Conservation (phyloP, 2,797 vertebrate genomes). For the Sebastiscus tertius region DNA sequence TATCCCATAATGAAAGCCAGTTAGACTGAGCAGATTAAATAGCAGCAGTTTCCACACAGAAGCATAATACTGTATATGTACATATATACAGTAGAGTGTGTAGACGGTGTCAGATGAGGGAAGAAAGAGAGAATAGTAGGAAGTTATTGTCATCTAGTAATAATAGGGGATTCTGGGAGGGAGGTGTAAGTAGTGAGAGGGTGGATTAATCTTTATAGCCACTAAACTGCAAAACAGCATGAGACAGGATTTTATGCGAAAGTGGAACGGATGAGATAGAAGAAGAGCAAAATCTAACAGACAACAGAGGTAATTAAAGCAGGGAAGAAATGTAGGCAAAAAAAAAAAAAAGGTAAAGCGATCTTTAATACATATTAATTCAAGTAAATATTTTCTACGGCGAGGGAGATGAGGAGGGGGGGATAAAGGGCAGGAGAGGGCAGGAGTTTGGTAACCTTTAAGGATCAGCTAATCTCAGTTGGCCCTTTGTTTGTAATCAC, state of each 20-base stretch:
- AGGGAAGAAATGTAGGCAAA: neutral
- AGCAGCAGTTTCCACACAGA: neutral
- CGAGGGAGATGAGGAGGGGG: neutral
- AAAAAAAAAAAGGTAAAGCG: neutral
- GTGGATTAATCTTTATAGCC: conserved; percentile 23
- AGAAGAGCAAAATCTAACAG: neutral
- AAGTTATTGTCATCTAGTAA: neutral
- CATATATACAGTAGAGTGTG: too few species aligned
- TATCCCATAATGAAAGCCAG: conserved; percentile 30
- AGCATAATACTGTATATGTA: neutral
- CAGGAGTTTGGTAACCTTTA: conserved; percentile 33
- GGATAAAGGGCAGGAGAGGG: conserved; percentile 6
- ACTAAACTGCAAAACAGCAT: conserved; percentile 38
- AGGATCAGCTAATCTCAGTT: conserved; percentile 73
- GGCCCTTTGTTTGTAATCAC: conserved; percentile 77
- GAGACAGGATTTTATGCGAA: conserved; percentile 46
- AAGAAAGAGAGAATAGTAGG: conserved; percentile 6
- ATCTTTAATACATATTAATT: neutral
- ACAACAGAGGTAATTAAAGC: neutral
- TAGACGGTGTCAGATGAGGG: neutral
- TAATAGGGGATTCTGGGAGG: neutral
- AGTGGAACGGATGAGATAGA: conserved; percentile 26
- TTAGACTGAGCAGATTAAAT: conserved; percentile 47
- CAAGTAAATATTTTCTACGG: neutral
- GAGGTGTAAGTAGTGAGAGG: neutral